Conservation (phyloP, 1,140 invertebrate genomes). For the Hesperophylax magnus region DNA sequence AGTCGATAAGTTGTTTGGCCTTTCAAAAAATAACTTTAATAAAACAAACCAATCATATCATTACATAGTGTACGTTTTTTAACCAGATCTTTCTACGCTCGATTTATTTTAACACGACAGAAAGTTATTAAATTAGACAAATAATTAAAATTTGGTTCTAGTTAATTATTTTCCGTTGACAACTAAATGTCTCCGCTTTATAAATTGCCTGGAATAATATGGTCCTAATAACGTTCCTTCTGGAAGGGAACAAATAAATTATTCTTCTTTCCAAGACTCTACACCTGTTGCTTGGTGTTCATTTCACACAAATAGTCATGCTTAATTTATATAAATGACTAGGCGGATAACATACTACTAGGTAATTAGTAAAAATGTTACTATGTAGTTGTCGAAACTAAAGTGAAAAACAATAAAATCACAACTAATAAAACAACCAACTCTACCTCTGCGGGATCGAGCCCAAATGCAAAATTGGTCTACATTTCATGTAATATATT, state of each 20-base stretch:
- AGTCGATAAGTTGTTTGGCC: too few relatives aligned
- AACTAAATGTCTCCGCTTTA: not conserved
- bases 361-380: too few relatives aligned
- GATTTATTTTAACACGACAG: not conserved
- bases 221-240: not conserved
- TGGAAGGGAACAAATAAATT: not conserved
- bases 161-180: slow-evolving; percentile 5
- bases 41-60: too few relatives aligned
- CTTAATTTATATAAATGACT: too few relatives aligned
- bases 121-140: not conserved
- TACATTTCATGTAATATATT: too few relatives aligned
- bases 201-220: not conserved
- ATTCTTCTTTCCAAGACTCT: not conserved
- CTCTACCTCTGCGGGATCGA: too few relatives aligned
- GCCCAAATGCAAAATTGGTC: too few relatives aligned
- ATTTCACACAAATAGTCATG: not conserved
- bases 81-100: not conserved
- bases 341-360: too few relatives aligned
- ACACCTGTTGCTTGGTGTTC: not conserved
- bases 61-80: not conserved
- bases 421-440: too few relatives aligned
- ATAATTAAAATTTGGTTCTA: not conserved
- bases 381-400: too few relatives aligned
- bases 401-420: too few relatives aligned
- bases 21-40: too few relatives aligned